A percentile compares a stretch with the other conserved stretches of the same genome.
Evolutionary conservation across 2,888 invertebrate genomes (phyloP).

Genomic region (Dromius quadrimaculatus): DNA sequence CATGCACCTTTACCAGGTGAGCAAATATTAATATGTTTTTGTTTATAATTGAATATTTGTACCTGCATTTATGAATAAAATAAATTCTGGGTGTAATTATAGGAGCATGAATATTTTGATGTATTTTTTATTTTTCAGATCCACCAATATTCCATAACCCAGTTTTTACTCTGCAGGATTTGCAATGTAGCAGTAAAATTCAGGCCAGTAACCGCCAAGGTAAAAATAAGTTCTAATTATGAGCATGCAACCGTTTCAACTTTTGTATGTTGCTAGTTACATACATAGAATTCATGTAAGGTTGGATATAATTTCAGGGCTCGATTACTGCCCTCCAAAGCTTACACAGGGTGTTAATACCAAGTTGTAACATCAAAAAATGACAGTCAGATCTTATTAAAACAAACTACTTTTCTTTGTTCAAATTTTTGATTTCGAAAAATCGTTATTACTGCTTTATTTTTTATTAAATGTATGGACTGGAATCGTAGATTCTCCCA

Average conservation of each 20-base stretch:
- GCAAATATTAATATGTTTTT: background rate
- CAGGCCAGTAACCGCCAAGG: constrained; percentile 11
- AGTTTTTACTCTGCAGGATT: constrained; percentile 57
- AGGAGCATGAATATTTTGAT: constrained; percentile 1
- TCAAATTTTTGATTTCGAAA: no score
- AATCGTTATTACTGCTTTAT: no score
- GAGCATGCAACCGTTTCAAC: background rate
- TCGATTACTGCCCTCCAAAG: no score
- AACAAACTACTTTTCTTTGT: no score
- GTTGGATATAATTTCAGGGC: background rate
- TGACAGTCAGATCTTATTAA: no score
- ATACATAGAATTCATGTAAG: background rate
- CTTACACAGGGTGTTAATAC: no score
- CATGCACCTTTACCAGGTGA: constrained; percentile 57
- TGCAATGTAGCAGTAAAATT: constrained; percentile 21
- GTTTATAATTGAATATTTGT: background rate
- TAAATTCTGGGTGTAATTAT: no score
- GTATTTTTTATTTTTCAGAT: constrained; percentile 63
- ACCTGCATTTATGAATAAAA: no score
- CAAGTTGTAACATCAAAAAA: no score
- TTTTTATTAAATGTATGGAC: no score
- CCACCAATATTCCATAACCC: constrained; percentile 69
- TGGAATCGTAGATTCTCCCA: no score
- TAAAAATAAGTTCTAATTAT: constrained; percentile 1
- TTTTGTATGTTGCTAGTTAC: background rate